Evolutionary conservation across 2,888 invertebrate species (phyloP).

Genomic region (Mythimna loreyi): DNA sequence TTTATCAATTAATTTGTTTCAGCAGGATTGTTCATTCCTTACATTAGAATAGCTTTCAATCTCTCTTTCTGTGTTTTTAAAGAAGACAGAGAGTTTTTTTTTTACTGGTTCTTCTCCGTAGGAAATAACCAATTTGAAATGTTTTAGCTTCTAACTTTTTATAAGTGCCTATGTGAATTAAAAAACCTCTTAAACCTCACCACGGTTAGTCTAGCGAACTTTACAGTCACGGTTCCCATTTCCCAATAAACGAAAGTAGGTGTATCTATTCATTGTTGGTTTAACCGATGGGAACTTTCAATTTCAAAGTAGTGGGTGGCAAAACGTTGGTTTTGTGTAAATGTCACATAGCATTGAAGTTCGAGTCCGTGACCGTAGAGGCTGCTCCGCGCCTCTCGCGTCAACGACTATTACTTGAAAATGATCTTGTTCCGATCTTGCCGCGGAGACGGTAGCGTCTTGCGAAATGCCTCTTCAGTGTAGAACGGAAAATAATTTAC

Average conservation of each 20-base stretch:
- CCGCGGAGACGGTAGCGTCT: conserved; percentile 49
- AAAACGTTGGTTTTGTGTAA: conserved; percentile 69
- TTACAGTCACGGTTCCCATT: conserved; percentile 37
- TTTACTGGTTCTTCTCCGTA: no score
- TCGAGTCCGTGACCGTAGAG: conserved; percentile 80
- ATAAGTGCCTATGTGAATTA: no score
- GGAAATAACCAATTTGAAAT: no score
- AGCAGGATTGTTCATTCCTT: no score
- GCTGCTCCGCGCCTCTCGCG: conserved; percentile 70
- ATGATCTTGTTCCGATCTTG: conserved; percentile 70
- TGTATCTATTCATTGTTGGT: conserved; percentile 51
- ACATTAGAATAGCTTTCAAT: not conserved
- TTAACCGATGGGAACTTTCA: conserved; percentile 59
- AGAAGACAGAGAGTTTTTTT: no score
- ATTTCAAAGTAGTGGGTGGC: conserved; percentile 63
- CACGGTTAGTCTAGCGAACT: conserved; percentile 27
- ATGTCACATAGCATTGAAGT: conserved; percentile 78
- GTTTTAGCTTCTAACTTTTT: no score
- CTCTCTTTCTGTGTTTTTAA: no score
- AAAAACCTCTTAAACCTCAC: not conserved
- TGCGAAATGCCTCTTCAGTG: conserved; percentile 54
- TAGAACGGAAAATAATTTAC: conserved; percentile 34
- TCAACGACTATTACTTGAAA: conserved; percentile 70
- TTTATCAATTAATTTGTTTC: no score
- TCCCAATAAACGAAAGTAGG: conserved; percentile 52